Conservation (phyloP, 1,140 invertebrate species). For the Harpegnathos saltator region DNA sequence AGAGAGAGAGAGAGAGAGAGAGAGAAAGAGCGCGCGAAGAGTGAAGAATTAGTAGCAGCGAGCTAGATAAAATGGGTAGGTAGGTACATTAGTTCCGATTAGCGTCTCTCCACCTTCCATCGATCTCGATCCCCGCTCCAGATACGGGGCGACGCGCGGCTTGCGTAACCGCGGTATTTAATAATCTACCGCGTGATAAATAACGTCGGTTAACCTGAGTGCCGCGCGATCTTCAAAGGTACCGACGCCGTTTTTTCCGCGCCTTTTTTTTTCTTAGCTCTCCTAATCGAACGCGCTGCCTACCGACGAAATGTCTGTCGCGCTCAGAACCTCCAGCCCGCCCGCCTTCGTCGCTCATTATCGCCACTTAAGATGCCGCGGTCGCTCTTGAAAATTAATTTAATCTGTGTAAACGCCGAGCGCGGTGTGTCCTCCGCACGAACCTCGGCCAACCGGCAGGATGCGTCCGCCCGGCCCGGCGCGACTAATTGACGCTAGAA, state of each 20-base stretch:
- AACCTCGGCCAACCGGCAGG: too few species aligned
- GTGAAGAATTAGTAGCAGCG: constrained; percentile 26
- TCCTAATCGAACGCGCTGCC: constrained; percentile 56
- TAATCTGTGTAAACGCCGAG: constrained; percentile 28
- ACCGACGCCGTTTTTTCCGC: constrained; percentile 54
- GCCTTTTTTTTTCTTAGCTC: constrained; percentile 5
- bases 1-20: neutral
- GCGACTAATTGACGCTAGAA: too few species aligned
- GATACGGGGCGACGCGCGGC: constrained; percentile 56
- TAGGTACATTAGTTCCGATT: constrained; percentile 58
- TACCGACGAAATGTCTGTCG: constrained; percentile 4
- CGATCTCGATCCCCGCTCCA: constrained; percentile 73
- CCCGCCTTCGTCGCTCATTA: constrained; percentile 46
- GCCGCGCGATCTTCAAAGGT: constrained; percentile 61
- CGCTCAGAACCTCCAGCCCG: neutral
- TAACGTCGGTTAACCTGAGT: constrained; percentile 69
- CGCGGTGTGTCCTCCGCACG: too few species aligned
- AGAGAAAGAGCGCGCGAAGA: too few species aligned
- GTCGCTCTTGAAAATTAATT: constrained; percentile 37
- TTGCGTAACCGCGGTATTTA: constrained; percentile 74
- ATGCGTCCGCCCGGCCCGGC: too few species aligned
- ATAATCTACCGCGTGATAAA: constrained; percentile 74
- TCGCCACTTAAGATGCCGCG: constrained; percentile 58
- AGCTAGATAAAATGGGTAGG: constrained; percentile 8
- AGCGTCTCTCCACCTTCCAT: constrained; percentile 44